Evolutionary conservation across 2,888 invertebrate species (phyloP), one percentile per base, ranked within the genome.

Genomic region (Torymus tubicola): DNA sequence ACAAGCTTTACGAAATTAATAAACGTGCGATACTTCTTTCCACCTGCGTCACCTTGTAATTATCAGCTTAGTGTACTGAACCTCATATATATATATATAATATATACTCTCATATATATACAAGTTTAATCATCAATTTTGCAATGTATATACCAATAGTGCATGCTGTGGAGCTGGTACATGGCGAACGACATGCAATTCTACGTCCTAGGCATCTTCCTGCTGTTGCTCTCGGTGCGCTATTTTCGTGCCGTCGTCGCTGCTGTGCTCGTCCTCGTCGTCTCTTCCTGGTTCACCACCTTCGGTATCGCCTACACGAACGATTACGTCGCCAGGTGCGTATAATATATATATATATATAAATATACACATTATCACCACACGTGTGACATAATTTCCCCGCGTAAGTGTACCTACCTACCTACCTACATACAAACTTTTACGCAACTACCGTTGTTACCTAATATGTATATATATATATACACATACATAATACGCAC

Each of bases 261-360:
- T 70, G 91, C 93, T 5, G 90, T 95, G 24, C 89, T 93, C 0
- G 86, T 94, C 52, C 91, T 96, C 84, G 90, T 96, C 89, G 90
- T 93, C 70, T 94, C 94, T 82, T 96, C 96, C 0, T 96, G 96
- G 96, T 92, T 93, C 76, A 94, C 95, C 13, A 95, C 96, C 13
- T 96, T 95, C 85, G 92, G 94, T 84, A 93, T 96, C 82, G 96
- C 96, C 0, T 93, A 95, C 87, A 93, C 93, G 91, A 93, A 94
- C 89, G 93, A 95, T 85, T 96, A 96, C 89, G 93, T 90, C 14
- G 90, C 90, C 72, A 90, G 90, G 90, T 90, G 86, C 85, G 82
- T 85, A 80, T 24, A 80, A 80, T 60, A 3, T 1, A 12, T 42
- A 18, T 5, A 1, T 8, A 57, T 16, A n/a, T 55, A 21, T 21